These are phyloP conservation scores for Atractosteus spatula DNA, from an alignment of 2,113 vertebrate genomes.

Conservation along the genomic window DNA sequence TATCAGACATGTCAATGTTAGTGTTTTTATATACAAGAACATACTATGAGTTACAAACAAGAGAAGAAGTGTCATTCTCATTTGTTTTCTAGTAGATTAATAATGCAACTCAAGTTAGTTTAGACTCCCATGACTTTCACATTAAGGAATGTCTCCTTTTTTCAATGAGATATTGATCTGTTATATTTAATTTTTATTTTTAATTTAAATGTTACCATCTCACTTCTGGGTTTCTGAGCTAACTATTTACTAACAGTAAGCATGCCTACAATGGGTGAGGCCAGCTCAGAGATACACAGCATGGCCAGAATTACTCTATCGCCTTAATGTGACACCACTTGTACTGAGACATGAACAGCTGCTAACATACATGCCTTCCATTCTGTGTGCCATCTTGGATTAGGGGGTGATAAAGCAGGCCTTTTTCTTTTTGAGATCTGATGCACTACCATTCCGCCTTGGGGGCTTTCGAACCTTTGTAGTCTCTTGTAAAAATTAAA, in stretches of 20 bases:
- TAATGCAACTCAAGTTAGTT: too few species aligned
- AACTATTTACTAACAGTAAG: conserved; percentile 33
- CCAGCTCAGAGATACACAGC: conserved; percentile 44
- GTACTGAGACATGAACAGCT: conserved; percentile 73
- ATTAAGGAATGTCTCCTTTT: too few species aligned
- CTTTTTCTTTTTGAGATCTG: conserved; percentile 25
- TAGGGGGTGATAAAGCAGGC: conserved; percentile 64
- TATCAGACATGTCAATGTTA: too few species aligned
- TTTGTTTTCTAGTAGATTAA: too few species aligned
- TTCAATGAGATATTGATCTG: too few species aligned
- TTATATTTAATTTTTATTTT: too few species aligned
- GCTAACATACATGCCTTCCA: conserved; percentile 66
- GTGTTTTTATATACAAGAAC: too few species aligned
- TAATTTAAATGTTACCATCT: too few species aligned
- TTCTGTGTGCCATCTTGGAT: conserved; percentile 78
- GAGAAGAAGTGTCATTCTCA: too few species aligned
- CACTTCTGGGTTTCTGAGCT: not conserved
- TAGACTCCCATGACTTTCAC: too few species aligned
- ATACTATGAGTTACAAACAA: too few species aligned
- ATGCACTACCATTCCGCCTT: conserved; percentile 54
- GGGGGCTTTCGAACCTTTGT: conserved; percentile 38
- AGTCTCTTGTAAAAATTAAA: too few species aligned
- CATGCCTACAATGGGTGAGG: conserved; percentile 66
- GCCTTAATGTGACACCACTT: conserved; percentile 78
- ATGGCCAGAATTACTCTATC: conserved; percentile 58